These are phyloP conservation scores for Dryas iulia DNA, from an alignment of 1,140 invertebrate genomes.

Conservation along the genomic window DNA sequence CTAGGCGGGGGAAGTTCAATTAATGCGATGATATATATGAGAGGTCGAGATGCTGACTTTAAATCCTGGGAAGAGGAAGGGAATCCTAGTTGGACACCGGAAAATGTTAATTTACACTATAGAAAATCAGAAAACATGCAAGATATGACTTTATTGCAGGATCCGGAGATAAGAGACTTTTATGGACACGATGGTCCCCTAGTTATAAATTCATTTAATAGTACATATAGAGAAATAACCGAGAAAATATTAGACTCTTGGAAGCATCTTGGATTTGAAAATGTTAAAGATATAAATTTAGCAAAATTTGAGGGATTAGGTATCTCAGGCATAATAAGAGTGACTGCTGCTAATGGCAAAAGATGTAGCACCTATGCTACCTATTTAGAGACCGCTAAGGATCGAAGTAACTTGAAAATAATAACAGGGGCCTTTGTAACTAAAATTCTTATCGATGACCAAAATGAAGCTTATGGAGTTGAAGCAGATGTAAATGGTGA, in stretches of 20 bases:
- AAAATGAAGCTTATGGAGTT: slow-evolving; percentile 52
- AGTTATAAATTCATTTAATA: slow-evolving; percentile 47
- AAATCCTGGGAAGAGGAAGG: slow-evolving; percentile 84
- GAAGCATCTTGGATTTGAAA: slow-evolving; percentile 48
- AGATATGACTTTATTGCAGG: slow-evolving; percentile 32
- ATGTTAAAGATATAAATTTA: slow-evolving; percentile 50
- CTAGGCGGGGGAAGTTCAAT: slow-evolving; percentile 87
- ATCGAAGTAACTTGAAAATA: slow-evolving; percentile 85
- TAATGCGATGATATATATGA: slow-evolving; percentile 89
- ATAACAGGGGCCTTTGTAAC: slow-evolving; percentile 81
- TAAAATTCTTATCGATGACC: slow-evolving; percentile 54
- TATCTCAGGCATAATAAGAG: slow-evolving; percentile 50
- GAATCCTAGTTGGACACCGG: slow-evolving; percentile 71
- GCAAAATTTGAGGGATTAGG: slow-evolving; percentile 16
- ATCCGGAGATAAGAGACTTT: slow-evolving; percentile 27
- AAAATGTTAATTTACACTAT: slow-evolving; percentile 40
- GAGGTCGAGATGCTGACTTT: slow-evolving; percentile 81
- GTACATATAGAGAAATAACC: slow-evolving; percentile 34
- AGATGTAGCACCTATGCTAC: slow-evolving; percentile 82
- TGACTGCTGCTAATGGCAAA: slow-evolving; percentile 75
- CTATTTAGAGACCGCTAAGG: slow-evolving; percentile 80
- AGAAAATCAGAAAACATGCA: slow-evolving; percentile 53
- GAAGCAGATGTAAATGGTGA: slow-evolving; percentile 45
- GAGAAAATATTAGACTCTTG: slow-evolving; percentile 61
- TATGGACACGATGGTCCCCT: slow-evolving; percentile 49